Percentiles rank a stretch among this genome's conserved stretches.
phyloP scores from a whole-genome alignment of 2,797 vertebrate genomes.

The Australoheros facetus region DNA sequence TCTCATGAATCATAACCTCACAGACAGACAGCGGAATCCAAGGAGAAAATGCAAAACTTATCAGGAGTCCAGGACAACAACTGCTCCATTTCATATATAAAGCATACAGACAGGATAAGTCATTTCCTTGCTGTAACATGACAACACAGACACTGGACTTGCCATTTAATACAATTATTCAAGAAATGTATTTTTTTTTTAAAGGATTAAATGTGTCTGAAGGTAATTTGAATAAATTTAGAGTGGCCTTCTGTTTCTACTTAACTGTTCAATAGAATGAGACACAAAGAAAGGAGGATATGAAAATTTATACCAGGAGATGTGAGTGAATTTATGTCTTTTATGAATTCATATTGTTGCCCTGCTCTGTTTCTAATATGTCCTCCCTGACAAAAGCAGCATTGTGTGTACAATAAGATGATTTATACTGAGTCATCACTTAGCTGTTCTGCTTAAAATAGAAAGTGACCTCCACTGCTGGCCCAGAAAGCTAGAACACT shows the following conservation, averaged over 20 bases:
- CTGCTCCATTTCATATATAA: constrained; percentile 21
- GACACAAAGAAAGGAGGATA: background rate
- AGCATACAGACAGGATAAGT: constrained; percentile 9
- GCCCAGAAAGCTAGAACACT: constrained; percentile 20
- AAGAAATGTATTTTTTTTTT: constrained; percentile 8
- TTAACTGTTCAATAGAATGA: constrained; percentile 52
- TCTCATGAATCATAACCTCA: constrained; percentile 62
- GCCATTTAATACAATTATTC: constrained; percentile 41
- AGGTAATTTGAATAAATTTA: constrained; percentile 41
- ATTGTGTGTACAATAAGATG: constrained; percentile 59
- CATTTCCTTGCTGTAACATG: constrained; percentile 33
- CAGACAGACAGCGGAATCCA: constrained; percentile 53
- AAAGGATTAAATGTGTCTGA: constrained; percentile 18
- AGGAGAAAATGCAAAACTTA: constrained; percentile 46
- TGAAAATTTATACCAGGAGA: background rate
- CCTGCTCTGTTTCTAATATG: constrained; percentile 65
- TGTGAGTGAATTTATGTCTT: constrained; percentile 30
- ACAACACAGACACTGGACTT: constrained; percentile 29
- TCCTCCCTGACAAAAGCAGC: constrained; percentile 59
- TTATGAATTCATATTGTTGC: constrained; percentile 40
- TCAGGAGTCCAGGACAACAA: constrained; percentile 31
- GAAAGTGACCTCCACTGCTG: constrained; percentile 51
- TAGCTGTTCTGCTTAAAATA: constrained; percentile 62
- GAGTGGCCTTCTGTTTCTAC: constrained; percentile 61
- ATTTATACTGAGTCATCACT: constrained; percentile 58